Percentiles rank a stretch among this genome's conserved stretches.
These are phyloP conservation scores for Enteromius fasciolatus DNA, from an alignment of 2,797 vertebrate genomes.

Conservation along the genomic window DNA sequence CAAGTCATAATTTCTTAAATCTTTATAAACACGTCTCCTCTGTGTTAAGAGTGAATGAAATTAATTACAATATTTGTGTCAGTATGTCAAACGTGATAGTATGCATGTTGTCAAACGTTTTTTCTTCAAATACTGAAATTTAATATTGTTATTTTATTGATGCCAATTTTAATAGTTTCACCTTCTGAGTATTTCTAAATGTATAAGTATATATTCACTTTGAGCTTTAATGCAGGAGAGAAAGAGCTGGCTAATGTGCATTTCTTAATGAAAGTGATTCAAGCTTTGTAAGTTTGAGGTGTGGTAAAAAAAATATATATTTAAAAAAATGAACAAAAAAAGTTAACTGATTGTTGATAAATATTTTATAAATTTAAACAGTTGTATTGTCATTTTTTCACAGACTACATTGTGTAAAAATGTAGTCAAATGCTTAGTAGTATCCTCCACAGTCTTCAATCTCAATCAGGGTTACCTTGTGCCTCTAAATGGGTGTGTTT, in stretches of 20 bases:
- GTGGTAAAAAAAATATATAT: neutral
- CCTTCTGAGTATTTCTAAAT: conserved; percentile 62
- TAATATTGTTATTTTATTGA: conserved; percentile 56
- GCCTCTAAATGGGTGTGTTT: conserved; percentile 62
- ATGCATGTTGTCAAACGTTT: conserved; percentile 65
- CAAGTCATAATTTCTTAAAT: conserved; percentile 21
- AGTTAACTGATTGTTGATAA: conserved; percentile 68
- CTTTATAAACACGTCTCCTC: conserved; percentile 59
- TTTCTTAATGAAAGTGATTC: conserved; percentile 51
- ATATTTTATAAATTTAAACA: conserved; percentile 74
- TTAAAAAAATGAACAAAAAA: neutral
- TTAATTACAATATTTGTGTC: conserved; percentile 61
- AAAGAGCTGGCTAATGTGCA: conserved; percentile 78
- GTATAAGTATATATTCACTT: conserved; percentile 70
- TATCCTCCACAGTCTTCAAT: neutral
- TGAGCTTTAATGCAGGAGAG: conserved; percentile 86
- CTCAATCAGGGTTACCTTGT: conserved; percentile 25
- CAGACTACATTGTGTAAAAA: conserved; percentile 32
- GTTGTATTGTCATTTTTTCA: conserved; percentile 33
- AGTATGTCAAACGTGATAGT: conserved; percentile 59
- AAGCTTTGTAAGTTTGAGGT: conserved; percentile 37
- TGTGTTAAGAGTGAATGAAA: conserved; percentile 61
- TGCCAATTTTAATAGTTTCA: conserved; percentile 69
- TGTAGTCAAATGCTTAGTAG: too few relatives aligned
- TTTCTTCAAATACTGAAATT: neutral